Conservation (phyloP, 2,888 invertebrate species). For the Stomorhina lunata region DNA sequence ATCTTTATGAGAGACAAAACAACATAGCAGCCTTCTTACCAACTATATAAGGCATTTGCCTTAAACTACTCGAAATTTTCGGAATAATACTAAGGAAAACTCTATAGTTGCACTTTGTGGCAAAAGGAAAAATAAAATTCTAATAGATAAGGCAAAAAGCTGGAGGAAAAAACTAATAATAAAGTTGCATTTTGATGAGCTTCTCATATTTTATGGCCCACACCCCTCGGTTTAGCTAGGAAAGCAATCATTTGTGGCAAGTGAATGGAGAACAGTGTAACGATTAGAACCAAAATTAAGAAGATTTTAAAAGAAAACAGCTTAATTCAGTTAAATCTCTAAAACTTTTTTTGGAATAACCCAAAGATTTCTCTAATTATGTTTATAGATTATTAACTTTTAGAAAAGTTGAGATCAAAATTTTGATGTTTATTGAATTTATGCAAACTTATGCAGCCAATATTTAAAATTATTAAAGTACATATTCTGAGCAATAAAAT, state of each 20-base stretch:
- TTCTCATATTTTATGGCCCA: neutral
- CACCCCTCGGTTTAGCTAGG: neutral
- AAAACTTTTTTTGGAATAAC: too few species aligned
- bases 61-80: conserved; percentile 17
- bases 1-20: conserved; percentile 18
- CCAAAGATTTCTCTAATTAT: too few species aligned
- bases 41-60: neutral
- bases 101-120: conserved; percentile 38
- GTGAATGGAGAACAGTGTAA: too few species aligned
- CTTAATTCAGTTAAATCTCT: too few species aligned
- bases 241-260: conserved; percentile 45
- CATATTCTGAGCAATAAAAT: too few species aligned
- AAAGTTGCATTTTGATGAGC: conserved; percentile 58
- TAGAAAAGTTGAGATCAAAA: too few species aligned
- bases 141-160: neutral
- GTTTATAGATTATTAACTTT: too few species aligned
- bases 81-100: conserved; percentile 23
- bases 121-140: neutral
- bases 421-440: too few species aligned
- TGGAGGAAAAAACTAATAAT: conserved; percentile 34
- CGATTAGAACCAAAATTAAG: too few species aligned
- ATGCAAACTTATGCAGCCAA: too few species aligned
- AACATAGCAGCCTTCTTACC: neutral
- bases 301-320: too few species aligned
- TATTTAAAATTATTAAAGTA: too few species aligned